Percentiles rank a stretch among this genome's conserved stretches.
Conservation (phyloP, 2,888 invertebrate genomes). For the Chrysolina americana region DNA sequence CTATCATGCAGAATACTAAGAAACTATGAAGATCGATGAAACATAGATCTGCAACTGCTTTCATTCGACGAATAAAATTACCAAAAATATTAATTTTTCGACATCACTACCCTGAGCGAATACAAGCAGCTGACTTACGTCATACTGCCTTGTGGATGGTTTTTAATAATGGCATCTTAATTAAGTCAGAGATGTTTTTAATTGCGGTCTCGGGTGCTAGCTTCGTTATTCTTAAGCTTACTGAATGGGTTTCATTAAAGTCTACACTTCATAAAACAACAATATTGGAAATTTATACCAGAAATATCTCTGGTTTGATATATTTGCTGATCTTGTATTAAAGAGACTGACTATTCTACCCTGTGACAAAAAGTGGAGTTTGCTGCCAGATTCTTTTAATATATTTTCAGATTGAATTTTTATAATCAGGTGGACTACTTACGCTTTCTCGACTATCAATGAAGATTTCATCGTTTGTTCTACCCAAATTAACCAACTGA, state of each 20-base stretch:
- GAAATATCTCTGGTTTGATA: too few relatives aligned
- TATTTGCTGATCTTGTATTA: background rate
- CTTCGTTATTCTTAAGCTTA: conserved; percentile 66
- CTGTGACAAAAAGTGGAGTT: too few relatives aligned
- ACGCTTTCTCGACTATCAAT: too few relatives aligned
- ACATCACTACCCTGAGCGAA: conserved; percentile 28
- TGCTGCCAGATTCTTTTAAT: too few relatives aligned
- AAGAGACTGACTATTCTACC: background rate
- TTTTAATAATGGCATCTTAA: conserved; percentile 70
- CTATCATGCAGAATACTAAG: too few relatives aligned
- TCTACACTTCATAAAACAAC: conserved; percentile 68
- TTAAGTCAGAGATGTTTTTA: conserved; percentile 70
- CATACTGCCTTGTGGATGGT: conserved; percentile 63
- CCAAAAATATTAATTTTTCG: conserved; percentile 32
- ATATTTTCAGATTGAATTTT: too few relatives aligned
- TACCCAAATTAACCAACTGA: too few relatives aligned
- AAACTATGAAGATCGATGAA: too few relatives aligned
- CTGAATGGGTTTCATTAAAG: conserved; percentile 68
- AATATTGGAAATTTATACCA: conserved; percentile 58
- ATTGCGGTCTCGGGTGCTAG: conserved; percentile 65
- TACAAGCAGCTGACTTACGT: conserved; percentile 48
- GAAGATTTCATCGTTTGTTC: too few relatives aligned
- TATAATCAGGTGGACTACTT: too few relatives aligned
- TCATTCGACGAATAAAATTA: too few relatives aligned
- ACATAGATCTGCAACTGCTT: too few relatives aligned